These are phyloP conservation scores for Hoplostethus atlanticus DNA, from an alignment of 2,797 vertebrate species.

Conservation along the genomic window DNA sequence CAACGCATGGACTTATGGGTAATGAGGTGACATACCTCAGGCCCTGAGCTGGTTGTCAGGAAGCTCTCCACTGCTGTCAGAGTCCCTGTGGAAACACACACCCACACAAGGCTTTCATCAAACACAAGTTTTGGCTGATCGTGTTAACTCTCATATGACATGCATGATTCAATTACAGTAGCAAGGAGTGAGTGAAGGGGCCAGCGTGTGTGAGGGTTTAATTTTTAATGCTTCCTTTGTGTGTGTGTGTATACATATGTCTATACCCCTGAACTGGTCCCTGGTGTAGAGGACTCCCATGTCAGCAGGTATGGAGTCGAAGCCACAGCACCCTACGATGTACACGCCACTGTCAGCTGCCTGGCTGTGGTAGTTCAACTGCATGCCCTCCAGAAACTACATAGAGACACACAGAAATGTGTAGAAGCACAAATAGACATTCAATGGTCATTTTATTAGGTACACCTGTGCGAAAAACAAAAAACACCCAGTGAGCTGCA, in stretches of 20 bases:
- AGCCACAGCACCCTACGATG: slow-evolving; percentile 94
- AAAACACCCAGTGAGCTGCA: no score
- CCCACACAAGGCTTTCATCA: background rate
- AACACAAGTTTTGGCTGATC: slow-evolving; percentile 14
- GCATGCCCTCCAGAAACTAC: slow-evolving; percentile 95
- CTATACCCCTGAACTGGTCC: slow-evolving; percentile 91
- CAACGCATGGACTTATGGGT: background rate
- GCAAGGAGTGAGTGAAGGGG: background rate
- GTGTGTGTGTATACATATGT: background rate
- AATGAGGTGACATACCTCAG: slow-evolving; percentile 85
- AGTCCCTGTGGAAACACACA: slow-evolving; percentile 83
- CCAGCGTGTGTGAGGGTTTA: background rate
- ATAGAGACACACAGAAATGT: slow-evolving; percentile 32
- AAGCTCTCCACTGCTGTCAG: slow-evolving; percentile 95
- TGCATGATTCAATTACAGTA: background rate
- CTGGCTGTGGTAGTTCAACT: slow-evolving; percentile 89
- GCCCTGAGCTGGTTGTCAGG: slow-evolving; percentile 86
- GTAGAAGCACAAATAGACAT: background rate
- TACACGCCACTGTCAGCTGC: slow-evolving; percentile 93
- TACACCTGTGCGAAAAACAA: no score
- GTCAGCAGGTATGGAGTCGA: slow-evolving; percentile 97
- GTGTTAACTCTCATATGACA: background rate
- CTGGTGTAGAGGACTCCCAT: slow-evolving; percentile 95
- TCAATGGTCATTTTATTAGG: no score
- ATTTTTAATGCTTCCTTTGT: background rate